These are phyloP conservation scores for Rhyacophila evoluta DNA, from an alignment of 2,888 invertebrate species.

Conservation along the genomic window DNA sequence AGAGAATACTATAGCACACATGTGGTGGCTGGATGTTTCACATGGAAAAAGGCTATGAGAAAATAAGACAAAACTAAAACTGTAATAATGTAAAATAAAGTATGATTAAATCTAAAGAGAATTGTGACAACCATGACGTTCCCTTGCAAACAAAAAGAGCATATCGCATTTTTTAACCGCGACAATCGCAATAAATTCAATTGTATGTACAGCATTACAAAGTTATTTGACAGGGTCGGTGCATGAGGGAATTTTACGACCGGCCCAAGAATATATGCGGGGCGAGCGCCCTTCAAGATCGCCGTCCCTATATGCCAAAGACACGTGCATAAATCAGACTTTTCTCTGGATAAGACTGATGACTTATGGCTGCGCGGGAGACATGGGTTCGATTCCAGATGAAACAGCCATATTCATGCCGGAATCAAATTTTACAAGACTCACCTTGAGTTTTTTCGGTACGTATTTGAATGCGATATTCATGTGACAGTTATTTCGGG, in stretches of 20 bases:
- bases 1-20: no score
- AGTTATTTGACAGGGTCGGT: constrained; percentile 38
- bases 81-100: no score
- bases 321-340: background rate
- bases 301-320: background rate
- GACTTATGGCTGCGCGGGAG: background rate
- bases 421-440: no score
- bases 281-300: background rate
- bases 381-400: background rate
- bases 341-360: background rate
- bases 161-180: constrained; percentile 4
- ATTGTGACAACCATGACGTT: no score
- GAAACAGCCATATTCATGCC: background rate
- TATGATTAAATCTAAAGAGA: no score
- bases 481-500: no score
- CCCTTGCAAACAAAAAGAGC: background rate
- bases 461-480: no score
- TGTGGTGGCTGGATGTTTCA: no score
- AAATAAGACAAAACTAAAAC: no score
- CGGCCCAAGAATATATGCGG: background rate
- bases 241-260: background rate
- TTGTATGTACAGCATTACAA: constrained; percentile 37
- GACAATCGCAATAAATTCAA: constrained; percentile 49
- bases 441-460: no score
- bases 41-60: no score